phyloP scores from a whole-genome alignment of 1,140 invertebrate species.

The Subanguina moxae region DNA sequence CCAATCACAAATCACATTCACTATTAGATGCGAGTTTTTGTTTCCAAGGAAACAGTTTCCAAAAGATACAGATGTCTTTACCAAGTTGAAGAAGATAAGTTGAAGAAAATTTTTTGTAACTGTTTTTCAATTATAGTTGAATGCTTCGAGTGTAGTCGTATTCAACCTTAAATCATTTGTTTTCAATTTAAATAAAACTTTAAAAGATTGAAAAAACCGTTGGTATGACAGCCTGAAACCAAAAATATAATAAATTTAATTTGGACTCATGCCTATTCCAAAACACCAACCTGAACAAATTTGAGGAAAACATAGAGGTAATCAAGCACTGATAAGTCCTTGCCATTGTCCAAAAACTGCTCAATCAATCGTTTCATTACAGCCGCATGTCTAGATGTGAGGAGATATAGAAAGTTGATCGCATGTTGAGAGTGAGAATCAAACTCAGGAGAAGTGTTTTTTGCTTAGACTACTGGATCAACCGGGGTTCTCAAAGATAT shows the following conservation, averaged over 20 bases:
- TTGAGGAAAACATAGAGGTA: slow-evolving; percentile 98
- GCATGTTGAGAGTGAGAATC: too few species aligned
- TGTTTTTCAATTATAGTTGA: slow-evolving; percentile 14
- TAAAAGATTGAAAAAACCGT: slow-evolving; percentile 70
- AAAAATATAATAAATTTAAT: slow-evolving; percentile 9
- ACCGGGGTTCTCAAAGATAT: too few species aligned
- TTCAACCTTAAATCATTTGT: slow-evolving; percentile 60
- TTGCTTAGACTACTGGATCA: too few species aligned
- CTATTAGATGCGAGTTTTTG: slow-evolving; percentile 49
- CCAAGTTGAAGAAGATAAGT: background rate
- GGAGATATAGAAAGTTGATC: too few species aligned
- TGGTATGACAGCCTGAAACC: slow-evolving; percentile 87
- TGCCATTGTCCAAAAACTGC: slow-evolving; percentile 79
- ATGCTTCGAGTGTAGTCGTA: slow-evolving; percentile 75
- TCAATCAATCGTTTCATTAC: slow-evolving; percentile 99
- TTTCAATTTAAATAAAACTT: background rate
- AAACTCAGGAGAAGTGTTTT: too few species aligned
- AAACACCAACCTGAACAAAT: slow-evolving; percentile 71
- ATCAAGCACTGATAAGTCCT: slow-evolving; percentile 85
- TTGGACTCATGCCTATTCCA: slow-evolving; percentile 1
- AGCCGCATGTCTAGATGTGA: slow-evolving; percentile 87
- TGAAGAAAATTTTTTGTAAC: background rate
- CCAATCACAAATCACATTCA: slow-evolving; percentile 46
- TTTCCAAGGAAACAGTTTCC: slow-evolving; percentile 41
- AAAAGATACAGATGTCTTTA: slow-evolving; percentile 44